Evolutionary conservation across 2,113 vertebrate genomes (phyloP).

Genomic region (Mobula birostris): DNA sequence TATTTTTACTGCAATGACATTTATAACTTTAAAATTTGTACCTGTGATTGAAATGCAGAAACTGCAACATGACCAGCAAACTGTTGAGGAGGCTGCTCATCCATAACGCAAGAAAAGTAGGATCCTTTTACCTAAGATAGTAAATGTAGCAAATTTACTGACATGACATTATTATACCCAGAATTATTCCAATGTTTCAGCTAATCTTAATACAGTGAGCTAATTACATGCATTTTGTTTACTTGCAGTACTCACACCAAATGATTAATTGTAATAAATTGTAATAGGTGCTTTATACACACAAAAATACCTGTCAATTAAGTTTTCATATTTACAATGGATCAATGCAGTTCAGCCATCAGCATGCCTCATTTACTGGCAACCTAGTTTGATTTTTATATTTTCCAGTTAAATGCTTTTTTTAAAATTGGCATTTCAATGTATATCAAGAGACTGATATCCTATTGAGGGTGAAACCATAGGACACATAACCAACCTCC

Average conservation of each 20-base stretch:
- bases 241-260: neutral
- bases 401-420: neutral
- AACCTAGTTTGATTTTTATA: neutral
- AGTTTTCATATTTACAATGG: neutral
- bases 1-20: neutral
- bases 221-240: neutral
- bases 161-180: neutral
- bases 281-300: neutral
- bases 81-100: conserved; percentile 80
- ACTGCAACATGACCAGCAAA: conserved; percentile 69
- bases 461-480: too few species aligned
- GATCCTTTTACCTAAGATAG: conserved; percentile 52
- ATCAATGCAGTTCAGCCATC: neutral
- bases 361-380: neutral
- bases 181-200: neutral
- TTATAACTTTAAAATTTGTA: conserved; percentile 42
- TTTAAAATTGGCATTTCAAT: neutral
- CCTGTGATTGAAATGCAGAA: conserved; percentile 81
- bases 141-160: conserved; percentile 30
- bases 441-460: neutral
- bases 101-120: conserved; percentile 65
- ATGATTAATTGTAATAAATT: too few species aligned
- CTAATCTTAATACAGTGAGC: neutral
- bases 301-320: conserved; percentile 19
- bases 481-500: neutral